phyloP scores from a whole-genome alignment of 2,113 vertebrate species.

The Corythoichthys intestinalis region DNA sequence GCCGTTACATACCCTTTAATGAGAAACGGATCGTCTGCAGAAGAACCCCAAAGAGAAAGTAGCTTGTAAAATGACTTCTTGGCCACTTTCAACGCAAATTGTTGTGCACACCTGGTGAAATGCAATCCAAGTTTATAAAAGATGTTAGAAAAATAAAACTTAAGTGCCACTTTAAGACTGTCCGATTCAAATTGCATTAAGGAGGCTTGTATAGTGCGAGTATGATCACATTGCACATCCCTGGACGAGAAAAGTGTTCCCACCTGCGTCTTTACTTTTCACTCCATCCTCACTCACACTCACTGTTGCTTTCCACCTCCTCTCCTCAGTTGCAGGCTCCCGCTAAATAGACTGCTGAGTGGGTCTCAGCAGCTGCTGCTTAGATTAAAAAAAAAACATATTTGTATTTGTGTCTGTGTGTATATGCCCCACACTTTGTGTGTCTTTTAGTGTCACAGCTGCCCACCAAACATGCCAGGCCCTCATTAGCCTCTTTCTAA shows the following conservation, averaged over 20 bases:
- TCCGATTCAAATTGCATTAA: too few relatives aligned
- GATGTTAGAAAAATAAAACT: too few relatives aligned
- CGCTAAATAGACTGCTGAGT: conserved; percentile 60
- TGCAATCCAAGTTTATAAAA: too few relatives aligned
- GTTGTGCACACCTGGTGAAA: too few relatives aligned
- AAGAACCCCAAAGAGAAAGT: too few relatives aligned
- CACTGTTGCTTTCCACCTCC: conserved; percentile 13
- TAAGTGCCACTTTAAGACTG: too few relatives aligned
- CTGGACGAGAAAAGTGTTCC: conserved; percentile 45
- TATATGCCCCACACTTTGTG: conserved; percentile 39
- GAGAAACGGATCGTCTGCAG: too few relatives aligned
- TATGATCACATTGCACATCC: conserved; percentile 9
- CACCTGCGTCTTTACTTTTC: conserved; percentile 47
- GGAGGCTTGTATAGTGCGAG: too few relatives aligned
- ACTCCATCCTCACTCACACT: conserved; percentile 14
- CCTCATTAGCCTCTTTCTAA: conserved; percentile 1
- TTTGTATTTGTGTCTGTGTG: conserved; percentile 21
- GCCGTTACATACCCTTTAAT: too few relatives aligned
- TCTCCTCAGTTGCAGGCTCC: conserved; percentile 41
- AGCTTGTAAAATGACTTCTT: too few relatives aligned
- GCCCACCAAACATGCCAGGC: conserved; percentile 22
- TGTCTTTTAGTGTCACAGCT: conserved; percentile 48
- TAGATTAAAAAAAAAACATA: conserved; percentile 41
- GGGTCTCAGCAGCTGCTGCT: conserved; percentile 65
- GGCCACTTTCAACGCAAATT: too few relatives aligned